phyloP scores from a whole-genome alignment of 2,797 vertebrate genomes.

The Acipenser ruthenus region DNA sequence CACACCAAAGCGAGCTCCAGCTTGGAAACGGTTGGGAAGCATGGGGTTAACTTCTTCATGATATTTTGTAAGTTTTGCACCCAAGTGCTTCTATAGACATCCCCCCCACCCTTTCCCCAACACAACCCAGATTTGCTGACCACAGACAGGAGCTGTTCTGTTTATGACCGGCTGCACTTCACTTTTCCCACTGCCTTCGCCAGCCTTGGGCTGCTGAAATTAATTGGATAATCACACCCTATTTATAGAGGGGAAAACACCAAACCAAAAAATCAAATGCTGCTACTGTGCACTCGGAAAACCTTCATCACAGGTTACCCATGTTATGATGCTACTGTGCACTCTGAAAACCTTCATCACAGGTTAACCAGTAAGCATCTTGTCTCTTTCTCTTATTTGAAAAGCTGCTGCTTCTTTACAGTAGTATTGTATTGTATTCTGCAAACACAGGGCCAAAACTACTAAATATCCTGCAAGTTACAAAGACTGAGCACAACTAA shows the following conservation, averaged over 20 bases:
- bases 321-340: neutral
- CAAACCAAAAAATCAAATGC: neutral
- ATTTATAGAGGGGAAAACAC: neutral
- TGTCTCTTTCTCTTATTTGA: no score
- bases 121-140: neutral
- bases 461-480: no score
- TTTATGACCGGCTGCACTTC: neutral
- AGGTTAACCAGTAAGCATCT: no score
- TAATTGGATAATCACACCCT: constrained; percentile 2
- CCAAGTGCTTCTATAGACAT: neutral
- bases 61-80: no score
- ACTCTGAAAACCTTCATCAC: neutral
- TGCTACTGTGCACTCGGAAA: neutral
- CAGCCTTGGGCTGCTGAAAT: neutral
- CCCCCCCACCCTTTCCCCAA: neutral
- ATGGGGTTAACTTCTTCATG: no score
- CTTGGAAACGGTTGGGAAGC: no score
- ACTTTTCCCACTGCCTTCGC: neutral
- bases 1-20: no score
- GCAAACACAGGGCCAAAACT: no score
- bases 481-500: no score
- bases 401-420: no score
- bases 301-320: neutral
- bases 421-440: no score
- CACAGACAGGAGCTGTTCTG: neutral